Evolutionary conservation across 2,113 vertebrate genomes (phyloP).

Genomic region (Corvus moneduloides): DNA sequence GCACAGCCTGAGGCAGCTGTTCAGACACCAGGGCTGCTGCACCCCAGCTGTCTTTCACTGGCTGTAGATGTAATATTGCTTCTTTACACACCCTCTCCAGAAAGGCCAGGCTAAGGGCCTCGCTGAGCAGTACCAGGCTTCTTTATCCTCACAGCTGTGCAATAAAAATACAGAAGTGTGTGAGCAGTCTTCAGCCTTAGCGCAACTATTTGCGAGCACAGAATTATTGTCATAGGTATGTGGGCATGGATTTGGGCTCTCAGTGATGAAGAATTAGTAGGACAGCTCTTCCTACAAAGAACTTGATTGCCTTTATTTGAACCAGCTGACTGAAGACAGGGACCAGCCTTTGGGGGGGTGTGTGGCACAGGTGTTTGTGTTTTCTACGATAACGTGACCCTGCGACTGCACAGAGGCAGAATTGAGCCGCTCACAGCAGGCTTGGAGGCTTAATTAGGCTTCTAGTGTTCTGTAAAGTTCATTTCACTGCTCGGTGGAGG

Average conservation of each 20-base stretch:
- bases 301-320: neutral
- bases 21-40: neutral
- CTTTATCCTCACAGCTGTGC: neutral
- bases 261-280: neutral
- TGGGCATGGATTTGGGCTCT: neutral
- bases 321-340: neutral
- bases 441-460: conserved; percentile 40
- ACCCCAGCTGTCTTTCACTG: neutral
- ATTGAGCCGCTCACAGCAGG: neutral
- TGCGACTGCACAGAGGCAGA: neutral
- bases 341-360: neutral
- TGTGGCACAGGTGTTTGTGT: neutral
- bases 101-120: neutral
- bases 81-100: neutral
- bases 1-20: neutral
- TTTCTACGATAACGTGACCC: neutral
- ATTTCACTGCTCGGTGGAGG: conserved; percentile 56
- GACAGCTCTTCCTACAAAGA: neutral
- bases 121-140: neutral
- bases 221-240: accelerated
- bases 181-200: neutral
- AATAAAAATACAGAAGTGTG: neutral
- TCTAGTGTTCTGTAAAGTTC: conserved; percentile 49
- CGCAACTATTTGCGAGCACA: neutral
- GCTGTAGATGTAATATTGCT: neutral